phyloP scores from a whole-genome alignment of 2,113 vertebrate species.

The Actenoides hombroni region DNA sequence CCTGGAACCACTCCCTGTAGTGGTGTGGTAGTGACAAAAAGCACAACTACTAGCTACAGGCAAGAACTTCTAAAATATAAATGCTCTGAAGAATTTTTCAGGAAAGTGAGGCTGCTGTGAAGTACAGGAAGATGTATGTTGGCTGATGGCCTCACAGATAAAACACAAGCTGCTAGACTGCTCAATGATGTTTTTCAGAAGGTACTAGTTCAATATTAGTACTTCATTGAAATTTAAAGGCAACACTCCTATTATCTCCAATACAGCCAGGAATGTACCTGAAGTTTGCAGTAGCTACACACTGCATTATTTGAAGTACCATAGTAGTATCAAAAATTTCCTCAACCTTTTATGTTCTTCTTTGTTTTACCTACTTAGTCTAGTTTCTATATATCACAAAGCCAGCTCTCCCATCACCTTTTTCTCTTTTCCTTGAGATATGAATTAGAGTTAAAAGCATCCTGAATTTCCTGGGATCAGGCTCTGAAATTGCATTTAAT shows the following conservation, averaged over 20 bases:
- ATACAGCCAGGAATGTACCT: background rate
- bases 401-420: background rate
- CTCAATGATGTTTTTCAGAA: background rate
- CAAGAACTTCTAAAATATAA: background rate
- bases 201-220: background rate
- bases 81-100: background rate
- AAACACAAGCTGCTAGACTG: background rate
- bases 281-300: background rate
- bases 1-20: background rate
- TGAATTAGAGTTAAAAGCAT: background rate
- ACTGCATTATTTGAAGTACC: background rate
- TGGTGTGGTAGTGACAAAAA: background rate
- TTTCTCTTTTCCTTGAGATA: background rate
- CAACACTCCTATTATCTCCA: background rate
- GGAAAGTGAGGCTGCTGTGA: background rate
- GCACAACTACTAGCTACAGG: background rate
- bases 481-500: background rate
- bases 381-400: background rate
- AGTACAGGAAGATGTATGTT: background rate
- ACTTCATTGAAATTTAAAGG: background rate
- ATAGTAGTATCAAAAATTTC: background rate
- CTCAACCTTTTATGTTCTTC: background rate
- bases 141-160: background rate
- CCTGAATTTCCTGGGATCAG: background rate
- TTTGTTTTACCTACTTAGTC: background rate